Base-by-base conservation (phyloP, 2,888 invertebrate species). In the Rhogogaster chlorosoma region DNA sequence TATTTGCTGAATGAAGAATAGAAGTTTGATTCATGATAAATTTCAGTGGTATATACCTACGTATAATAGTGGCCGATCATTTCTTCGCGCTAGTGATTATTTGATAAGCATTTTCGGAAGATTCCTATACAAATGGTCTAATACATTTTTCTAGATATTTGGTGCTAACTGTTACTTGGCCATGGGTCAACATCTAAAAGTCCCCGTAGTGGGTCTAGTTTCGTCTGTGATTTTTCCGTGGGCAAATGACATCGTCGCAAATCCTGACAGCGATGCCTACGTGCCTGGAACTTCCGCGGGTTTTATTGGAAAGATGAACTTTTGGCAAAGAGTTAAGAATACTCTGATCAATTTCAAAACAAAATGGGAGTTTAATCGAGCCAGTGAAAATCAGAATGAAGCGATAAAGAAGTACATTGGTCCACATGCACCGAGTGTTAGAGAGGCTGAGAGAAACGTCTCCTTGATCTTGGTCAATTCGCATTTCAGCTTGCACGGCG, bases 401-500 rank as follows among this genome's bases (percentile, higher is more conserved):
- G 1, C 71, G 0, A 87, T 89, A 84, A 87, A 87, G 22, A 89
- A 89, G 67, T 88, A 91, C 32, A 85, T 91, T 36, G 90, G 88
- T 18, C 78, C 87, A 0, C 84, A 88, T 10, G 82, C 93, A 53
- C 94, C 94, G 0, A 90, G 91, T 64, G 88, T 94, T 29, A 88
- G 90, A 10, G 90, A 93, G 83, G 89, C 94, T 87, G 94, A 95
- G 86, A 93, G 91, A 64, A 94, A 93, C 82, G 90, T 94, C 18
- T 94, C 94, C 0, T 88, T 94, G 6, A 91, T 94, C 49, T 87
- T 95, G 73, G 88, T 94, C 0, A 95, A 95, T 89, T 94, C 94
- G 80, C 94, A 95, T 90, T 92, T 93, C 57, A 93, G 94, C 2
- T 87, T 95, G 53, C 93, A 94, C 49, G 93, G 93, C 4, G 89